Conservation (phyloP, 1,140 invertebrate species). For the Hirudo medicinalis region DNA sequence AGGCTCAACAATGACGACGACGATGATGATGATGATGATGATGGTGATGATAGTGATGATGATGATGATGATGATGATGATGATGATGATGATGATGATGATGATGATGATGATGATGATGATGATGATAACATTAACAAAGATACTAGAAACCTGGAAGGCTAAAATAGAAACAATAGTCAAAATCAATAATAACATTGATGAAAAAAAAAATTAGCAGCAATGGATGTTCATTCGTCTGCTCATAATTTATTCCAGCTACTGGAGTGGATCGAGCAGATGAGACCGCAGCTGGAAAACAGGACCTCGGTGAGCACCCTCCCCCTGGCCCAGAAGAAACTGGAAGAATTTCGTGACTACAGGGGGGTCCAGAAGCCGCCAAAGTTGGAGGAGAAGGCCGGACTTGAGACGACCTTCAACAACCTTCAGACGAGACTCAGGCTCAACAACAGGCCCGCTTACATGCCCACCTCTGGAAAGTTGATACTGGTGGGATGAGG, state of each 20-base stretch:
- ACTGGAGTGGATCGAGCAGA: conserved; percentile 32
- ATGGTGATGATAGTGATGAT: not conserved
- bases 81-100: not conserved
- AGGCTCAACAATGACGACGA: not conserved
- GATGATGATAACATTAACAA: not conserved
- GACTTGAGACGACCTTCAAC: conserved; percentile 22
- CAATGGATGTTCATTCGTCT: conserved; percentile 36
- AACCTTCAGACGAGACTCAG: conserved; percentile 66
- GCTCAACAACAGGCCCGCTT: conserved; percentile 73
- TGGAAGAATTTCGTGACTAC: conserved; percentile 97
- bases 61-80: not conserved
- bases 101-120: not conserved
- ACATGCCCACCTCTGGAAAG: conserved; percentile 96
- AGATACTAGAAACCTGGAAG: not conserved
- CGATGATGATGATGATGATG: conserved; percentile 5
- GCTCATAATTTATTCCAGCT: conserved; percentile 9
- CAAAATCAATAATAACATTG: not conserved
- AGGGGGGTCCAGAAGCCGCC: conserved; percentile 92
- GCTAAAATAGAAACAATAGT: too few relatives aligned
- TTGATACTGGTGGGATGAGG: conserved; percentile 67
- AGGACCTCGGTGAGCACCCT: conserved; percentile 94
- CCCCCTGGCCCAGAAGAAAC: conserved; percentile 85
- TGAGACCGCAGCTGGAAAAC: conserved; percentile 85
- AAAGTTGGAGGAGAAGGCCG: conserved; percentile 89
- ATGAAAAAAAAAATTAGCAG: not conserved